phyloP scores from a whole-genome alignment of 2,888 invertebrate genomes.

The Conomelus anceps region DNA sequence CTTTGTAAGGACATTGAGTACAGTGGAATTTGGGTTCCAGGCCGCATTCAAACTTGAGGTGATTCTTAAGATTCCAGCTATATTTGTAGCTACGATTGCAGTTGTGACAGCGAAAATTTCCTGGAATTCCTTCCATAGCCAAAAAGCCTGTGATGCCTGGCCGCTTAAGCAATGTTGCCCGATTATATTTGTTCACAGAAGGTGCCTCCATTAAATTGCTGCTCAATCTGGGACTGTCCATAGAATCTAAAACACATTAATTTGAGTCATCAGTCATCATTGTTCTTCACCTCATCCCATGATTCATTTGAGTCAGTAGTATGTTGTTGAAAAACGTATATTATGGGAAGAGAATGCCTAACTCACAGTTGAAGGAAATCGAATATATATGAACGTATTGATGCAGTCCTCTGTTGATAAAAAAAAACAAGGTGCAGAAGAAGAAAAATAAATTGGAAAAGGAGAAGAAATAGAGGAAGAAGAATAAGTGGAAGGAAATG shows the following conservation, averaged over 20 bases:
- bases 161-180: background rate
- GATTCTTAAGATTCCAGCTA: slow-evolving; percentile 32
- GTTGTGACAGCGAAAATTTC: background rate
- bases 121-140: background rate
- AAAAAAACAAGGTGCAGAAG: too few species aligned
- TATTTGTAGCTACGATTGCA: slow-evolving; percentile 31
- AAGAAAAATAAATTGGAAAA: too few species aligned
- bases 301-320: too few species aligned
- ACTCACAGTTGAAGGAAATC: too few species aligned
- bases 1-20: slow-evolving; percentile 36
- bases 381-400: too few species aligned
- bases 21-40: slow-evolving; percentile 40
- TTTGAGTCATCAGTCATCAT: background rate
- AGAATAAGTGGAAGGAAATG: too few species aligned
- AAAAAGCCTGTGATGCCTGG: background rate
- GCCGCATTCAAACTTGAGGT: slow-evolving; percentile 42
- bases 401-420: too few species aligned
- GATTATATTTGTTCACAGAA: background rate
- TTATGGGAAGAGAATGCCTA: too few species aligned
- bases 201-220: background rate
- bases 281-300: too few species aligned
- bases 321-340: too few species aligned
- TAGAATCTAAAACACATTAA: background rate
- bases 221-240: too few species aligned
- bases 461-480: too few species aligned